Base-by-base conservation (phyloP, 2,888 invertebrate species). In the Phanerotoma sp. region DNA sequence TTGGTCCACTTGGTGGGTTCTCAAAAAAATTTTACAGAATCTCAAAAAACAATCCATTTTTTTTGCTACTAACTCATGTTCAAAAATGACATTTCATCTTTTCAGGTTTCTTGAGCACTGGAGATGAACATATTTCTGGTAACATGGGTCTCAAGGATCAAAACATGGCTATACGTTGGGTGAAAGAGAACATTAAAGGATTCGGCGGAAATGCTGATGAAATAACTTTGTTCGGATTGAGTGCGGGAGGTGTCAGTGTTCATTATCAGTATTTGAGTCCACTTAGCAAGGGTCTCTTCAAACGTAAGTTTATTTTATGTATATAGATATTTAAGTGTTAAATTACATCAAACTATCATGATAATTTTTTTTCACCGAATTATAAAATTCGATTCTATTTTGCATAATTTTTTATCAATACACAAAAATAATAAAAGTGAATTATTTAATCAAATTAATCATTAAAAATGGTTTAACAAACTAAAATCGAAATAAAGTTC, bases 81-180 rank as follows among this genome's bases (percentile, higher is more conserved):
- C n/a, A n/a, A n/a, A n/a, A n/a, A n/a, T n/a, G n/a, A 11, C 11
- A 45, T 20, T 18, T 11, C 7, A 16, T 25, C 25, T 9, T 45
- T 52, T n/a, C 66, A 86, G 88, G 91, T 42, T 90, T 91, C 72
- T 77, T 89, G 1, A 88, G 87, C 68, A 88, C 89, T 0, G 88
- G 85, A 30, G 88, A 90, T 62, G 81, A 82, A 1, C 69, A 81
- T 1, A 79, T 87, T 1, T 85, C 90, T 0, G 87, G 87, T 4
- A 90, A 90, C 72, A 83, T 83, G 65, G 90, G 89, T 0, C 70
- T 90, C 25, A 89, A 87, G 68, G 90, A 90, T 79, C 89, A 90
- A 77, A 79, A 80, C 20, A 78, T 86, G 61, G 89, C 88, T 0
- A 72, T 91, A 37, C 81, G 82, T 63, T 91, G 89, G 88, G 77